Percentiles rank a stretch among this genome's conserved stretches.
Conservation (phyloP, 2,797 vertebrate genomes). For the Syncerus caffer region DNA sequence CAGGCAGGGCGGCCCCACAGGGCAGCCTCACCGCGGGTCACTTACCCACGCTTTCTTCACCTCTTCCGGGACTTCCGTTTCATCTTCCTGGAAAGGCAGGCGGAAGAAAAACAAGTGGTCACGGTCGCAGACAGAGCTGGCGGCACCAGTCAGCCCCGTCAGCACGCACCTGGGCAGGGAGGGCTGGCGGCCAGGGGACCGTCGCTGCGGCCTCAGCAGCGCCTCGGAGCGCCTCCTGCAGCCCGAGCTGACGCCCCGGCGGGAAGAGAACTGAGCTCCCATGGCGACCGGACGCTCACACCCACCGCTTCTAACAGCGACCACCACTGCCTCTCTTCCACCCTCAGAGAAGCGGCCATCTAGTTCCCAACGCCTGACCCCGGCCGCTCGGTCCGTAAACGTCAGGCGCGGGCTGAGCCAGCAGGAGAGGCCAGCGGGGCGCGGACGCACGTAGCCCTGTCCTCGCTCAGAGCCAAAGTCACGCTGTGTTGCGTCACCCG, state of each 20-base stretch:
- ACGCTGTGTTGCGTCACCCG: background rate
- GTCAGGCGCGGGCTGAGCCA: background rate
- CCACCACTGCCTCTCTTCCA: background rate
- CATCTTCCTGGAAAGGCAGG: conserved; percentile 81
- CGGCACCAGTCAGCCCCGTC: background rate
- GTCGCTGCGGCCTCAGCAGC: background rate
- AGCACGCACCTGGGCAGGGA: background rate
- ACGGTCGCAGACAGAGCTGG: background rate
- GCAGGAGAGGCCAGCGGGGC: background rate
- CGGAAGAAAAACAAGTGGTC: background rate
- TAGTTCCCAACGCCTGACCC: background rate
- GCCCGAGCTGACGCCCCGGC: background rate
- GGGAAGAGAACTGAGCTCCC: background rate
- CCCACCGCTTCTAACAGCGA: background rate
- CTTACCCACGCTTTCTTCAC: conserved; percentile 79
- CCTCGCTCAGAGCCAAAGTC: background rate
- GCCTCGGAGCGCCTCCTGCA: background rate
- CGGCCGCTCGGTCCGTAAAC: background rate
- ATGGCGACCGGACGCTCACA: background rate
- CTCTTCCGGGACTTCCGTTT: conserved; percentile 80
- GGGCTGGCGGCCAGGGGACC: background rate
- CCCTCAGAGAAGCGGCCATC: background rate
- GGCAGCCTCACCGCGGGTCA: background rate
- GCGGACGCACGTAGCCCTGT: rapidly evolving
- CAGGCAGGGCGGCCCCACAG: background rate